Evolutionary conservation across 1,140 invertebrate species (phyloP), one percentile per base, ranked within the genome.

Genomic region (Thaumatotibia leucotreta): DNA sequence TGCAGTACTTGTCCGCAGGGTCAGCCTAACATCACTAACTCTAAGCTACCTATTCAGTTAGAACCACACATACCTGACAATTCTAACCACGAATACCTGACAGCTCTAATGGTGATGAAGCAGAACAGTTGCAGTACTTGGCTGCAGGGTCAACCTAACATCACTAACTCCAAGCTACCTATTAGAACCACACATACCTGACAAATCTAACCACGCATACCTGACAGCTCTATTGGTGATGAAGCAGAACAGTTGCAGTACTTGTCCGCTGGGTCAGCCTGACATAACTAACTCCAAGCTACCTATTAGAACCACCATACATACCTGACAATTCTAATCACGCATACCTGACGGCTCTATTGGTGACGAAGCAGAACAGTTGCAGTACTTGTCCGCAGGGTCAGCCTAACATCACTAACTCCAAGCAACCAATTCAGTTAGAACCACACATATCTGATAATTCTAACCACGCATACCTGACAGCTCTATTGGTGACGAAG

Each of bases 151-250:
- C 88, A 85, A 0, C 80, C 76, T 32, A 79, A 81, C 5, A 72
- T 82, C 4, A 88, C 83, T 63, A 88, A 62, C 70, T 90, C 84
- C n/a, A n/a, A n/a, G 27, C 27, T 6, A 17, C 22, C n/a, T 4
- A 4, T 11, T 27, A 2, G n/a, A n/a, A 9, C 6, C 27, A 8
- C 8, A 54, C 17, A 17, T 64, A 89, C 84, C 11, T 24, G 3
- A 2, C 2, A 14, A 11, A 11, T 27, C 10, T n/a, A n/a, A 9
- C 6, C 27, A 8, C n/a, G 49, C 20, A n/a, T 64, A 90, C 85
- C 87, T 83, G 4, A 89, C 74, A 24, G 79, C 78, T 68, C 87
- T 77, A 58, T 88, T 89, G 29, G 80, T 84, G 39, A 88, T 80
- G 45, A 87, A 88, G 64, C 88, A 90, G 10, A 90, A 35, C 11